Base-by-base conservation (phyloP, 2,888 invertebrate genomes). In the Eubasilissa splendida region DNA sequence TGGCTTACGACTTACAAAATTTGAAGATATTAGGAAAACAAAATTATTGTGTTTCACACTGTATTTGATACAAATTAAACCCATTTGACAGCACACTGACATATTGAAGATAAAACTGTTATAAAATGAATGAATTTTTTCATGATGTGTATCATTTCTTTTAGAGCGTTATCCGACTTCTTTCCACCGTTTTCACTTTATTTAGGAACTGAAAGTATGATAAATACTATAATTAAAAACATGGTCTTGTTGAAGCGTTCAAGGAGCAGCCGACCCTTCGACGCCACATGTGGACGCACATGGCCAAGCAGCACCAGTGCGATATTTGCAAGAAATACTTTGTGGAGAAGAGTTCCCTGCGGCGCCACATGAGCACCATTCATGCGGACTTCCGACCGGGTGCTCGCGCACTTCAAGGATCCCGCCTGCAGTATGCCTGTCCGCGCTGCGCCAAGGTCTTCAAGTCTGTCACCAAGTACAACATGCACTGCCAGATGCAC, bases 401-500 rank as follows among this genome's bases (percentile, higher is more conserved):
- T 9, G 52, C 81, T 2, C 79, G 79, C 14, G 10, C 12, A 1
- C 56, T n/a, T 14, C 80, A 76, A 10, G 12, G 11, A 4, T 14
- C 76, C 3, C 82, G 82, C 60, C 79, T 76, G 54, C 82, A 86
- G 33, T 89, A 86, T 83, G 85, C 86, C 82, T 90, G 90, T 84
- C 83, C 84, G 0, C 86, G 88, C 58, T 91, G 91, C 82, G 88
- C 88, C 0, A 90, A 89, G 82, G 86, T 85, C 12, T 85, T 90
- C 1, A 90, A 89, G 80, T 88, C 83, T 22, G 86, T 87, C 75
- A 85, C 87, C 76, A 90, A 90, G 83, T 89, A 88, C 80, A 87
- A 89, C 60, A 84, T 85, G 12, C 91, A 91, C 84, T 87, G 87
- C 83, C 85, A 87, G 42, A 88, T 88, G 0, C 91, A 91, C 79